Percentiles rank a stretch among this genome's conserved stretches.
Evolutionary conservation across 2,797 vertebrate genomes (phyloP).

Genomic region (Eleutherodactylus coqui): DNA sequence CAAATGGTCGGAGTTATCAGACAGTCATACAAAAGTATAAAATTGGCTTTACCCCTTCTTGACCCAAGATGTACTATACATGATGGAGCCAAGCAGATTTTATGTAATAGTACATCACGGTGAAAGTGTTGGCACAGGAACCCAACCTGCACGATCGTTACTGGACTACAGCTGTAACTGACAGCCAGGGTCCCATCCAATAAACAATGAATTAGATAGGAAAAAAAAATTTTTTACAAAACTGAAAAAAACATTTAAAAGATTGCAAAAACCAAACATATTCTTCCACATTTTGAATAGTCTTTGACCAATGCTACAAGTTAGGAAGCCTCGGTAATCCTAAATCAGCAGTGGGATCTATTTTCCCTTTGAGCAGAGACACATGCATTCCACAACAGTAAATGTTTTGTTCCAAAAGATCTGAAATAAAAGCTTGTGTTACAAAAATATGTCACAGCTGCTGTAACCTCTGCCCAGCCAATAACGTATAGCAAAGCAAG

Average conservation of each 20-base stretch:
- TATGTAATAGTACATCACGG: too few relatives aligned
- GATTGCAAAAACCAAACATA: neutral
- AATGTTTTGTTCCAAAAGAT: constrained; percentile 27
- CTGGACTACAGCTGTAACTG: too few relatives aligned
- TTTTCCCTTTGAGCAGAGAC: constrained; percentile 37
- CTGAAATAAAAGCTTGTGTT: constrained; percentile 41
- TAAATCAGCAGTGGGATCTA: neutral
- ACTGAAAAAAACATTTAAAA: neutral
- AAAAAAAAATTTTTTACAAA: neutral
- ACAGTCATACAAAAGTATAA: too few relatives aligned
- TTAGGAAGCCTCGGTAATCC: neutral
- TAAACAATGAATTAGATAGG: neutral
- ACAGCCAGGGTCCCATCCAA: too few relatives aligned
- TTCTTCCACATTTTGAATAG: neutral
- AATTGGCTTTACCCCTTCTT: too few relatives aligned
- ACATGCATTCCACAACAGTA: constrained; percentile 59
- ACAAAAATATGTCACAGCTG: constrained; percentile 40
- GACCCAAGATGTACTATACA: too few relatives aligned
- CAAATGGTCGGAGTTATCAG: too few relatives aligned
- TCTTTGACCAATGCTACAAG: neutral
- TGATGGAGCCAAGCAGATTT: too few relatives aligned
- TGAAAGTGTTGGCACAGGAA: too few relatives aligned
- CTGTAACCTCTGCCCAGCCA: constrained; percentile 42
- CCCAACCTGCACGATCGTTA: too few relatives aligned
- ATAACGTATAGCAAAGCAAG: constrained; percentile 46